Conservation (phyloP, 2,113 vertebrate species). For the Romanogobio albipinnatus region DNA sequence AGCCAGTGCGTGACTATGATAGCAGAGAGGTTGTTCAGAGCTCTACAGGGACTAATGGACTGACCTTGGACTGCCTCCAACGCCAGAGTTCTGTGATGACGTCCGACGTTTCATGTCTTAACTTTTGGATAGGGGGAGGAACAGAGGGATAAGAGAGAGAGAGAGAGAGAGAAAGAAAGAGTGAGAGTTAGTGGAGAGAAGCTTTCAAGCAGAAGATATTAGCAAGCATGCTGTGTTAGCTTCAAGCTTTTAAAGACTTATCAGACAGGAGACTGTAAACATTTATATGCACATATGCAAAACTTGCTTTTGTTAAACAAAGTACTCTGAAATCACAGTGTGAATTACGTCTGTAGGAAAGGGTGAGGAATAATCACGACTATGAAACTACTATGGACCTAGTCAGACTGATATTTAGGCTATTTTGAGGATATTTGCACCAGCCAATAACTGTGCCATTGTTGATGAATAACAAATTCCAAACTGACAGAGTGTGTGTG, state of each 20-base stretch:
- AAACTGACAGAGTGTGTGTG: too few relatives aligned
- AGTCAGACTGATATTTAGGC: too few relatives aligned
- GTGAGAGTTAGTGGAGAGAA: background rate
- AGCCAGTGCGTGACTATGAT: slow-evolving; percentile 20
- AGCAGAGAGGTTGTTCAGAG: background rate
- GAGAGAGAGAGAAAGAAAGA: slow-evolving; percentile 13
- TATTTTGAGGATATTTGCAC: too few relatives aligned
- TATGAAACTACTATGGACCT: too few relatives aligned
- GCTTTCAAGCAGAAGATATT: slow-evolving; percentile 18
- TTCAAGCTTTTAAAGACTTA: background rate
- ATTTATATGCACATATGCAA: background rate
- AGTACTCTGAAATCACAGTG: background rate
- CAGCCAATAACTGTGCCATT: too few relatives aligned
- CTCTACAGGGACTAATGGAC: slow-evolving; percentile 62
- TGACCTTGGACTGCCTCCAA: slow-evolving; percentile 68
- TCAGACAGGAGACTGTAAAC: background rate
- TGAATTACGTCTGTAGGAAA: background rate
- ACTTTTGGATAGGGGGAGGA: slow-evolving; percentile 36
- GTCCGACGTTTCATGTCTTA: slow-evolving; percentile 70
- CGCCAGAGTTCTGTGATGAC: slow-evolving; percentile 61
- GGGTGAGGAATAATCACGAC: background rate
- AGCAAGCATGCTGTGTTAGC: slow-evolving; percentile 36
- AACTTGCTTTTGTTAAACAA: background rate
- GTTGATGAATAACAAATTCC: too few relatives aligned
- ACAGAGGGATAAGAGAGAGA: background rate